Base-by-base conservation (phyloP, 2,888 invertebrate species). In the Mesoligia furuncula region DNA sequence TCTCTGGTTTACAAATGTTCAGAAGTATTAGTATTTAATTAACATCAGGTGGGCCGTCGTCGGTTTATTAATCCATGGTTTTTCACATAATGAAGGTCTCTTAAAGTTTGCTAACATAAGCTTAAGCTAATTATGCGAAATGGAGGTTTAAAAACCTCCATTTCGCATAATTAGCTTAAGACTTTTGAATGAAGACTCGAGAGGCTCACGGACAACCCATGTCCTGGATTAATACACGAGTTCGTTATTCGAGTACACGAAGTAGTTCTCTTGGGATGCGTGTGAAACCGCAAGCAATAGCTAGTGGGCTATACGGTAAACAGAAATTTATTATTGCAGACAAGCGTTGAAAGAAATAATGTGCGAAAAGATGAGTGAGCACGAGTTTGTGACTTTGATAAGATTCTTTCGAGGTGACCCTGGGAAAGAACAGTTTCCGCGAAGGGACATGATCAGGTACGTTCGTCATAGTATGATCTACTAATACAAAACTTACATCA, bases 321-420 rank as follows among this genome's bases (percentile, higher is more conserved):
- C 39, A 31, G 0, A 17, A 17, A 24, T 54, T 9, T 20, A n/a
- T 74, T 59, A 62, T 95, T 93, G 31, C 89, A 98, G 98, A 87
- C 96, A 97, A 89, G 98, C 98, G 6, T 89, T 98, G 64, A 97
- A 97, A 87, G 97, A 97, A 87, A 95, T 98, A 72, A 97, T 98
- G 95, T 97, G 97, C 20, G 97, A 97, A 48, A 96, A 97, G 85
- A 98, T 98, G 93, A 98, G 97, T 0, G 98, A 98, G 90, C 98
- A 99, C 83, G 98, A 99, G 94, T 98, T 98, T 92, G 95, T 98
- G 7, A 98, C 98, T 0, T 94, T 98, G 17, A 97, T 98, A 24
- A 97, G 99, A 84, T 96, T 97, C 85, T 98, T 98, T 93, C 97
- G 98, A 0, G 97, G 98, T 1, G 97, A 97, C 85, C 90, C 96